These are phyloP conservation scores for Monochamus saltuarius DNA, from an alignment of 1,140 invertebrate species.

Conservation along the genomic window DNA sequence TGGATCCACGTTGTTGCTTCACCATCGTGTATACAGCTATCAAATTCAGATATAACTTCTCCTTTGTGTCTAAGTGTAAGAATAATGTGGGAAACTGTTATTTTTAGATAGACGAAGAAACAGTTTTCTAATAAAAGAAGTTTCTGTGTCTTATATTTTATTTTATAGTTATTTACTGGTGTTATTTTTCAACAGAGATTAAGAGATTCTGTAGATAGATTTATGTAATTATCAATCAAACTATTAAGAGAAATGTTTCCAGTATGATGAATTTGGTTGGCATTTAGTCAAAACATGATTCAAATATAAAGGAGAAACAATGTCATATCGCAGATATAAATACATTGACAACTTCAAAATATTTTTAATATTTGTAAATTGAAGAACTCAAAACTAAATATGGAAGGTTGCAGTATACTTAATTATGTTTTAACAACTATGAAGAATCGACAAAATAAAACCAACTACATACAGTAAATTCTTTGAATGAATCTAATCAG, in stretches of 20 bases:
- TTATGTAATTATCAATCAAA: constrained; percentile 19
- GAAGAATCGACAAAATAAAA: too few species aligned
- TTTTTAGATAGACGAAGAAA: not conserved
- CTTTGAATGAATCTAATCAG: too few species aligned
- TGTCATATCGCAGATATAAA: too few species aligned
- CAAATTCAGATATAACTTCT: constrained; percentile 12
- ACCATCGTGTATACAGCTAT: constrained; percentile 9
- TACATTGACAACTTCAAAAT: too few species aligned
- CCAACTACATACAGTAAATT: too few species aligned
- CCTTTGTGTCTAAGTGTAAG: not conserved
- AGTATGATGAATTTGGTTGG: too few species aligned
- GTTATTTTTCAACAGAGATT: constrained; percentile 30
- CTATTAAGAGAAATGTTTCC: constrained; percentile 15
- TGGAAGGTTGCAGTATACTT: too few species aligned
- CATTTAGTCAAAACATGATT: too few species aligned
- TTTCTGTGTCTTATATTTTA: constrained; percentile 1
- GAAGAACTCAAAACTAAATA: too few species aligned
- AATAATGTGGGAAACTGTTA: not conserved
- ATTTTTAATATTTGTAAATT: too few species aligned
- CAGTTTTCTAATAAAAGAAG: constrained; percentile 10
- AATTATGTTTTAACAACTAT: too few species aligned
- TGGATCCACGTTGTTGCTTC: constrained; percentile 43
- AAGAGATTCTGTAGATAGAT: constrained; percentile 32
- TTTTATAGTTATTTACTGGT: constrained; percentile 4
- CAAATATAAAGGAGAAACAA: too few species aligned